Evolutionary conservation across 2,797 vertebrate genomes (phyloP).

Genomic region (Neoniphon sammara): DNA sequence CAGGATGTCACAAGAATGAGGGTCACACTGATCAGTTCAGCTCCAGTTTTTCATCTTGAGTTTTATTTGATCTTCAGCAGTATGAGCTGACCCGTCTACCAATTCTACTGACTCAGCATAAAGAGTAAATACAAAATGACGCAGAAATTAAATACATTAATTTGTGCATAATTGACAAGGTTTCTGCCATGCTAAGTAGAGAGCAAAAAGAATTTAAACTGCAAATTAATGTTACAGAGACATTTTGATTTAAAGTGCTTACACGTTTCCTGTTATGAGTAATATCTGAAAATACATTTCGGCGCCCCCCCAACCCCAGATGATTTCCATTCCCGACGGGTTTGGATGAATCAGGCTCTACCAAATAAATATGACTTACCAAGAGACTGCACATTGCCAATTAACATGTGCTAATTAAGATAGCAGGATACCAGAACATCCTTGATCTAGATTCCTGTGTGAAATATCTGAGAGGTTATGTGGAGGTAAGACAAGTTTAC

Average conservation of each 20-base stretch:
- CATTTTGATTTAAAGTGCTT: constrained; percentile 57
- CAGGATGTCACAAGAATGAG: constrained; percentile 39
- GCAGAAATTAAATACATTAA: constrained; percentile 28
- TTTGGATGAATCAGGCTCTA: constrained; percentile 68
- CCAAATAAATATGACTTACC: constrained; percentile 76
- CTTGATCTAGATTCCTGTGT: constrained; percentile 79
- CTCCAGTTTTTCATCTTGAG: constrained; percentile 1
- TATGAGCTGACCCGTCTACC: neutral
- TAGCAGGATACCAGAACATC: constrained; percentile 70
- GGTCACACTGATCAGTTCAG: constrained; percentile 34
- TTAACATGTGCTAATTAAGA: constrained; percentile 82
- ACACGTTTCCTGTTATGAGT: constrained; percentile 64
- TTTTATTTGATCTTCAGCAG: neutral
- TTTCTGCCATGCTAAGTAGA: constrained; percentile 25
- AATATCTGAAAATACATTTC: constrained; percentile 66
- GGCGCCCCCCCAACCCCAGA: constrained; percentile 52
- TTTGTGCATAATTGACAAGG: constrained; percentile 20
- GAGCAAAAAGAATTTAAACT: constrained; percentile 21
- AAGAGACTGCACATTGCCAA: constrained; percentile 71
- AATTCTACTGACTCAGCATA: constrained; percentile 6
- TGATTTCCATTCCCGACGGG: constrained; percentile 65
- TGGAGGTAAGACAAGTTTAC: constrained; percentile 68
- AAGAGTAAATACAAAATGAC: neutral
- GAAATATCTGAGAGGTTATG: constrained; percentile 69
- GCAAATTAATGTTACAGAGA: constrained; percentile 50